A percentile compares a stretch with the other conserved stretches of the same genome.
Evolutionary conservation across 2,113 vertebrate species (phyloP).

Genomic region (Piprites chloris): DNA sequence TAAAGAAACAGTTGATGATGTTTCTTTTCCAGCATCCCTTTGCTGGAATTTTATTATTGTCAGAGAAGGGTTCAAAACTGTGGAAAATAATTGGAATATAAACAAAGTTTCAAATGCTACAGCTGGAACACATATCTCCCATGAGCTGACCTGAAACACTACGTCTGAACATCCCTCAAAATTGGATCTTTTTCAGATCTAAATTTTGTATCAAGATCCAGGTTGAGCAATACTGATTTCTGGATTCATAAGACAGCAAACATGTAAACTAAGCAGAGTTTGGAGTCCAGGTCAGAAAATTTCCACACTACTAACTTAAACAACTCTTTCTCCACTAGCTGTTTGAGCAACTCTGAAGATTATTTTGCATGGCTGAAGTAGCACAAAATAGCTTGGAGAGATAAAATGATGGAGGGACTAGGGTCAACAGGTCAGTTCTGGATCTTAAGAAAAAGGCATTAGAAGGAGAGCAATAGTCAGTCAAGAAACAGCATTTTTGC

Average conservation of each 20-base stretch:
- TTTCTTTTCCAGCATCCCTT: background rate
- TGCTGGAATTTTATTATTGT: background rate
- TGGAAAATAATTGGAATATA: background rate
- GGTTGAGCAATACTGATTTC: background rate
- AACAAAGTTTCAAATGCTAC: background rate
- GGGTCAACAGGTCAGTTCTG: background rate
- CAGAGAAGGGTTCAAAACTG: background rate
- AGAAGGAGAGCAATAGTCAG: background rate
- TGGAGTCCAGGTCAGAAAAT: background rate
- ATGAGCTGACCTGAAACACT: background rate
- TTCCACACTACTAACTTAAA: background rate
- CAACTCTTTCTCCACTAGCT: background rate
- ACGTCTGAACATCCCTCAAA: background rate
- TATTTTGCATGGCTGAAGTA: background rate
- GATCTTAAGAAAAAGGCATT: background rate
- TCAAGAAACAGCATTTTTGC: background rate
- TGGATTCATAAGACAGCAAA: background rate
- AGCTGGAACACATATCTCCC: background rate
- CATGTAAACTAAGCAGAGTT: background rate
- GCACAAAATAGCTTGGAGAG: background rate
- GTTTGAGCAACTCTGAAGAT: background rate
- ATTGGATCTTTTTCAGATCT: background rate
- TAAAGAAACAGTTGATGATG: background rate
- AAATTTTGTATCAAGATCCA: background rate
- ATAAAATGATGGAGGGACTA: background rate